These are phyloP conservation scores for Melanotus villosus DNA, from an alignment of 2,888 invertebrate genomes.

Conservation along the genomic window DNA sequence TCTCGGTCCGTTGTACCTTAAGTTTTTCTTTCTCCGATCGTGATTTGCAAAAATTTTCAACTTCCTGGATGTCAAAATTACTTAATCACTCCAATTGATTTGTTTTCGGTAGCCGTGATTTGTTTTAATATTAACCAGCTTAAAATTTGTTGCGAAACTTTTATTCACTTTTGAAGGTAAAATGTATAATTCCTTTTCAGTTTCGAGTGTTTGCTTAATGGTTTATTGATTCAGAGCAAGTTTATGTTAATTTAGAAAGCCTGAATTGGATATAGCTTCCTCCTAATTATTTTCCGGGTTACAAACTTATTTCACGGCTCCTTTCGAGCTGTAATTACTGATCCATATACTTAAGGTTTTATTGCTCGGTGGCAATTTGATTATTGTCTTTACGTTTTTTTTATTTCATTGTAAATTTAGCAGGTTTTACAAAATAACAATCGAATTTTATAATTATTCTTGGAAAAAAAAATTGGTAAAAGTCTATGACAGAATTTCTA, in stretches of 20 bases:
- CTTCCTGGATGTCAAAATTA: conserved; percentile 39
- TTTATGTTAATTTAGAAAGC: conserved; percentile 37
- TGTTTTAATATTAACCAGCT: conserved; percentile 27
- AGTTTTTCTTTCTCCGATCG: conserved; percentile 18
- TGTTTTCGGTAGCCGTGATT: conserved; percentile 20
- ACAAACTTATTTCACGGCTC: conserved; percentile 13
- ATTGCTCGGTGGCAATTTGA: not conserved
- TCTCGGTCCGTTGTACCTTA: conserved; percentile 6
- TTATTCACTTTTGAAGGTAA: conserved; percentile 26
- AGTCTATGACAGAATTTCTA: too few relatives aligned
- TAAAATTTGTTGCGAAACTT: conserved; percentile 30
- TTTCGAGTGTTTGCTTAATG: conserved; percentile 25
- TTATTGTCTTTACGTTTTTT: not conserved
- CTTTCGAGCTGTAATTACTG: not conserved
- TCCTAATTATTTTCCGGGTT: conserved; percentile 25
- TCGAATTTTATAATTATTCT: too few relatives aligned
- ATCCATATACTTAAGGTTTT: not conserved
- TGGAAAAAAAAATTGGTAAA: too few relatives aligned
- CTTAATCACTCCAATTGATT: conserved; percentile 38
- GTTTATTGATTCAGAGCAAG: conserved; percentile 30
- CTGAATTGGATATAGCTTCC: conserved; percentile 22
- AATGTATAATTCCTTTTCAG: conserved; percentile 35
- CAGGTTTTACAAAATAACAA: too few relatives aligned
- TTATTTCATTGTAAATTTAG: too few relatives aligned
- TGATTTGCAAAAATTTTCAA: conserved; percentile 30